Conservation (phyloP, 2,888 invertebrate genomes). For the Tiphia femorata region DNA sequence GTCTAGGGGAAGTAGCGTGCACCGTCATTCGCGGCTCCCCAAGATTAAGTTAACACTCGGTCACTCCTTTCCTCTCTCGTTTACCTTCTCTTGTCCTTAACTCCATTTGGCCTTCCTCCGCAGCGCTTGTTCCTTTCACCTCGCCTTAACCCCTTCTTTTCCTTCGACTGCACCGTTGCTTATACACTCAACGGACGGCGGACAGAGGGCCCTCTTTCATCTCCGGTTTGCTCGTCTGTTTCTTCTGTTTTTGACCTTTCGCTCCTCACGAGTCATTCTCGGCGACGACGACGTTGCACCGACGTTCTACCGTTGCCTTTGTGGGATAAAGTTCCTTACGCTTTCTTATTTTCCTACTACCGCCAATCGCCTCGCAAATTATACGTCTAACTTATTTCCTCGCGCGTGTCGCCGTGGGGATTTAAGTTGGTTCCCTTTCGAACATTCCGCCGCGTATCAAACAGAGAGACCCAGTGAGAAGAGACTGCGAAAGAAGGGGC, state of each 20-base stretch:
- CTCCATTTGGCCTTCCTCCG: slow-evolving; percentile 12
- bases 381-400: slow-evolving; percentile 56
- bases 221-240: slow-evolving; percentile 30
- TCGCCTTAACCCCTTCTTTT: not conserved
- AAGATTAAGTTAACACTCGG: slow-evolving; percentile 46
- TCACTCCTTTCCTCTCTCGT: slow-evolving; percentile 7
- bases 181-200: slow-evolving; percentile 17
- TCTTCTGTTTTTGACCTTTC: slow-evolving; percentile 35
- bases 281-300: no score
- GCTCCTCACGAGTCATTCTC: no score
- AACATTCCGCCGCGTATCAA: slow-evolving; percentile 23
- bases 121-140: no score
- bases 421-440: slow-evolving; percentile 42
- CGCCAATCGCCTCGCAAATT: slow-evolving; percentile 43
- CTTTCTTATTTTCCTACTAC: not conserved
- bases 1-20: no score
- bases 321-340: slow-evolving; percentile 10
- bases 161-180: slow-evolving; percentile 1
- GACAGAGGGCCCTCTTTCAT: slow-evolving; percentile 46
- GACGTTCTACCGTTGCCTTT: no score
- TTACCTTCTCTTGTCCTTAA: not conserved
- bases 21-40: no score
- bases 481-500: not conserved
- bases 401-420: slow-evolving; percentile 35
- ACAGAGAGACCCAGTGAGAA: no score